Evolutionary conservation across 1,140 invertebrate genomes (phyloP).

Genomic region (Reticulitermes speratus): DNA sequence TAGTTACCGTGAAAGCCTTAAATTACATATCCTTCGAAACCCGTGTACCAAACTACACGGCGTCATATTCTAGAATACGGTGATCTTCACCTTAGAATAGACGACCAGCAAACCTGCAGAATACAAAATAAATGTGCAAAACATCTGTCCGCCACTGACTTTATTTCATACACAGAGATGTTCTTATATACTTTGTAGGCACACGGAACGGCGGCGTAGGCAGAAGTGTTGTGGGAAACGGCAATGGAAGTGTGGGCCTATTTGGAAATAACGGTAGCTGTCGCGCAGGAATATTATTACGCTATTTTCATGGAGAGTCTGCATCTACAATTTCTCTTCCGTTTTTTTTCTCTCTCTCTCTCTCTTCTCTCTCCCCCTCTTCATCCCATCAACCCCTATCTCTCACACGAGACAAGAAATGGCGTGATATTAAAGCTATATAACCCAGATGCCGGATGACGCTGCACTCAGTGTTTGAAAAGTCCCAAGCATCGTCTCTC

Average conservation of each 20-base stretch:
- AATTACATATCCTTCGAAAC: too few species aligned
- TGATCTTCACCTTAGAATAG: too few species aligned
- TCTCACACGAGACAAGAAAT: neutral
- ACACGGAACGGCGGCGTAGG: too few species aligned
- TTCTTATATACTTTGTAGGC: too few species aligned
- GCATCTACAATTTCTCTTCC: neutral
- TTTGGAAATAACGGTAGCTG: neutral
- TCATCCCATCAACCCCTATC: neutral
- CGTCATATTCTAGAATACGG: too few species aligned
- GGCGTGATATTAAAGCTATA: neutral
- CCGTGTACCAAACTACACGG: too few species aligned
- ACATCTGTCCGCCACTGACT: too few species aligned
- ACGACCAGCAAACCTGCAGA: too few species aligned
- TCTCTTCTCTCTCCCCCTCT: too few species aligned
- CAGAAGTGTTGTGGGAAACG: neutral
- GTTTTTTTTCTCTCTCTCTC: neutral
- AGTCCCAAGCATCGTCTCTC: neutral
- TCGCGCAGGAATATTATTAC: constrained; percentile 1
- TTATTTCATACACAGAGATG: too few species aligned
- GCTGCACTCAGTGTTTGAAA: neutral
- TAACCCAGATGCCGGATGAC: neutral
- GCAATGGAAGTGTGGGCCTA: neutral
- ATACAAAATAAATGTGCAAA: too few species aligned
- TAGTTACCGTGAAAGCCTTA: too few species aligned
- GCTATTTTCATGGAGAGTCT: neutral